Evolutionary conservation across 1,140 invertebrate genomes (phyloP).

Genomic region (Bactericera cockerelli): DNA sequence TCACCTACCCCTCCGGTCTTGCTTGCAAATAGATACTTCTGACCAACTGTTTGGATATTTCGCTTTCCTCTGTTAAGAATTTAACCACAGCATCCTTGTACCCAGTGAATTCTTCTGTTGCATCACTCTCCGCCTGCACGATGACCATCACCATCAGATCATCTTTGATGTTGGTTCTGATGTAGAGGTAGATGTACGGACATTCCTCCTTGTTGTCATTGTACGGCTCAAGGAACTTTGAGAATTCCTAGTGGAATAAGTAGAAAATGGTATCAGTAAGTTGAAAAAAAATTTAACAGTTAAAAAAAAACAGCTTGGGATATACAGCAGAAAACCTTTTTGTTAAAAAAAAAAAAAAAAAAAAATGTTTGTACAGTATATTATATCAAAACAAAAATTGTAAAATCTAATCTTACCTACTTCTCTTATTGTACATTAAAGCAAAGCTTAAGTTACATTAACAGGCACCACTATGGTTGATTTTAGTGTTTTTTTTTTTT

Average conservation of each 20-base stretch:
- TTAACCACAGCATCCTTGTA: neutral
- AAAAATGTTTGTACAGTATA: no score
- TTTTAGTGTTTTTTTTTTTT: no score
- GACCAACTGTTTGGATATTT: neutral
- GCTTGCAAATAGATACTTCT: neutral
- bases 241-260: neutral
- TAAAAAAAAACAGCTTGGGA: no score
- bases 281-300: no score
- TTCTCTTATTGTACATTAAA: no score
- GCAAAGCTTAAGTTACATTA: no score
- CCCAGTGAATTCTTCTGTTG: neutral
- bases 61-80: neutral
- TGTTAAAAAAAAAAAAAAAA: no score
- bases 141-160: conserved; percentile 3
- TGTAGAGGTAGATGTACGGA: conserved; percentile 4
- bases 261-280: neutral
- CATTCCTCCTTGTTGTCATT: neutral
- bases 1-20: neutral
- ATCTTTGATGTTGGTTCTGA: neutral
- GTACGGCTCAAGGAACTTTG: neutral
- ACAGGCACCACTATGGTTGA: no score
- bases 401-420: no score
- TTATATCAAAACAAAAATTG: no score
- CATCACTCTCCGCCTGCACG: neutral
- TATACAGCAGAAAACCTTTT: no score